phyloP scores from a whole-genome alignment of 2,797 vertebrate species.

The Dendrocincla tyrannina region DNA sequence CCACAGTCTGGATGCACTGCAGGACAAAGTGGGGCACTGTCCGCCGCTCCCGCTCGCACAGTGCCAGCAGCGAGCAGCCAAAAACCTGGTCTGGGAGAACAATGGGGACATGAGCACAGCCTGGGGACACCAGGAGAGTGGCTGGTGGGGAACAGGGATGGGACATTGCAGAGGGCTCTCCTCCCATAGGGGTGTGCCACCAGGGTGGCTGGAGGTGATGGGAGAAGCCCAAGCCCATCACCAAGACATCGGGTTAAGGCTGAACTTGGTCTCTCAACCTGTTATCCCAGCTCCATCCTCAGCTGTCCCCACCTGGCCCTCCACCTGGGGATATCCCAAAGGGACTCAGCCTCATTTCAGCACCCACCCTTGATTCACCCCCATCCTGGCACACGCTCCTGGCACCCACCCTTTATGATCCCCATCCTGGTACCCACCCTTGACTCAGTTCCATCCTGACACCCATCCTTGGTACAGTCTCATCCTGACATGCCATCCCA shows the following conservation, averaged over 20 bases:
- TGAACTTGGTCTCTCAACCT: not conserved
- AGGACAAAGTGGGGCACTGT: conserved; percentile 84
- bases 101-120: rapidly evolving
- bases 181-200: not conserved
- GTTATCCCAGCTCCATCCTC: not conserved
- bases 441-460: not conserved
- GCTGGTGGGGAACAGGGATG: not conserved
- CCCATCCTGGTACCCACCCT: not conserved
- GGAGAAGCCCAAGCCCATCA: not conserved
- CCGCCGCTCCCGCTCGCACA: conserved; percentile 85
- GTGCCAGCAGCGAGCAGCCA: conserved; percentile 84
- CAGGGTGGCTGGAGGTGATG: rapidly evolving
- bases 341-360: not conserved
- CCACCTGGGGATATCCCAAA: not conserved
- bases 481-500: not conserved
- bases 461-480: not conserved
- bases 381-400: not conserved
- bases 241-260: rapidly evolving
- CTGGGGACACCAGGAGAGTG: not conserved
- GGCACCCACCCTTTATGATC: not conserved
- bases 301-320: rapidly evolving
- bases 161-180: rapidly evolving
- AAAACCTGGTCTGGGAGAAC: conserved; percentile 88
- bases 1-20: conserved; percentile 86
- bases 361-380: conserved; percentile 69